These are phyloP conservation scores for Zapornia atra DNA, from an alignment of 2,113 vertebrate genomes.

Conservation along the genomic window DNA sequence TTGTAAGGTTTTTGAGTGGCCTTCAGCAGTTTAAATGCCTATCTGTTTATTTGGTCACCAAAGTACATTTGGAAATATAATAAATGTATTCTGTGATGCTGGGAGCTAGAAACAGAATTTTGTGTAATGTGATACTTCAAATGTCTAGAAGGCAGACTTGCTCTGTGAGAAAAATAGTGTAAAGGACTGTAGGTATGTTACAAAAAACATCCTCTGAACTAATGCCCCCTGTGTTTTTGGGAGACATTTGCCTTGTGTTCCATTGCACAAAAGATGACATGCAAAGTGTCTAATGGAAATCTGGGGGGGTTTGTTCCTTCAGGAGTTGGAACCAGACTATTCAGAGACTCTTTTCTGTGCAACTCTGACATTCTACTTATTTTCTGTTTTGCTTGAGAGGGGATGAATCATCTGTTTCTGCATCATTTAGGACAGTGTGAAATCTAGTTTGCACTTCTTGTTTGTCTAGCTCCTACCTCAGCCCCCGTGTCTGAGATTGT, in stretches of 20 bases:
- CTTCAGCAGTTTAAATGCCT: neutral
- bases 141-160: neutral
- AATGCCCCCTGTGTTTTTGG: neutral
- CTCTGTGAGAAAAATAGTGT: neutral
- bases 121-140: neutral
- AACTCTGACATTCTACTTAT: neutral
- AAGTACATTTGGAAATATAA: neutral
- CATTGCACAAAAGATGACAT: neutral
- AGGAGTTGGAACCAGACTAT: neutral
- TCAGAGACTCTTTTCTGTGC: neutral
- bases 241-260: neutral
- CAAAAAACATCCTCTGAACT: neutral
- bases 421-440: neutral
- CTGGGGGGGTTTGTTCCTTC: neutral
- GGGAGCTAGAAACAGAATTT: neutral
- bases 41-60: neutral
- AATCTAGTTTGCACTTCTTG: neutral
- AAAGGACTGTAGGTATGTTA: neutral
- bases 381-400: neutral
- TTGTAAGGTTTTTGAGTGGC: neutral
- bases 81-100: neutral
- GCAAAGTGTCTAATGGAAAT: neutral
- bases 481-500: neutral
- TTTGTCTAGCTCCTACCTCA: slow-evolving; percentile 34
- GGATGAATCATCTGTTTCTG: slow-evolving; percentile 20